A percentile compares a stretch with the other conserved stretches of the same genome.
Evolutionary conservation across 2,797 vertebrate species (phyloP).

Genomic region (Apogon talboti): DNA sequence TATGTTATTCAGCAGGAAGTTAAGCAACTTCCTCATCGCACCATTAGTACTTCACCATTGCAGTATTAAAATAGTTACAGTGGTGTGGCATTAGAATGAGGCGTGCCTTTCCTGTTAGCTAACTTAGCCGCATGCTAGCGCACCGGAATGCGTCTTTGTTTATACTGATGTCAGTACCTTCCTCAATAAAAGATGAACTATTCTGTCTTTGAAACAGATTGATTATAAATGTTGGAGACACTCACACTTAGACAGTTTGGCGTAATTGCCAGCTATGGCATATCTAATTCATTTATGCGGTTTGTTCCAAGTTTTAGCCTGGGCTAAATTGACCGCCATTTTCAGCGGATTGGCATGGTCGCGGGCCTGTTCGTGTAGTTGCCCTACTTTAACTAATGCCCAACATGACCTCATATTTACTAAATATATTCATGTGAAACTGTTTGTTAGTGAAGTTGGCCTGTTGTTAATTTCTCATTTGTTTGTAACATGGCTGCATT

Average conservation of each 20-base stretch:
- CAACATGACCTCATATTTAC: not conserved
- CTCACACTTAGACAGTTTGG: fast-evolving
- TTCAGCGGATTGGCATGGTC: slow-evolving; percentile 59
- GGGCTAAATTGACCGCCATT: slow-evolving; percentile 75
- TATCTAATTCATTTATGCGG: not conserved
- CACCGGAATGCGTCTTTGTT: slow-evolving; percentile 65
- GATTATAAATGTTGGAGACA: too few species aligned
- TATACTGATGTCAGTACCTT: slow-evolving; percentile 19
- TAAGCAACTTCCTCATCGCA: not conserved
- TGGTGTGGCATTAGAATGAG: fast-evolving
- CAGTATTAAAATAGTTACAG: not conserved
- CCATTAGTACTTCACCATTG: not conserved
- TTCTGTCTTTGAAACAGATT: too few species aligned
- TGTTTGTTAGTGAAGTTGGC: too few species aligned
- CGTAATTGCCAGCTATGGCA: not conserved
- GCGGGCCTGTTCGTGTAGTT: slow-evolving; percentile 32
- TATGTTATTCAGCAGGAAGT: fast-evolving
- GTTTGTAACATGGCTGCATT: not conserved
- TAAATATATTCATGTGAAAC: too few species aligned
- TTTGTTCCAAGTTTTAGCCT: slow-evolving; percentile 44
- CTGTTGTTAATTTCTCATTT: too few species aligned
- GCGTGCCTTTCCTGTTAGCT: not conserved
- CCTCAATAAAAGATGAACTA: fast-evolving
- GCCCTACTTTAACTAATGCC: slow-evolving; percentile 7
- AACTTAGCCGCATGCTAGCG: not conserved